phyloP scores from a whole-genome alignment of 2,888 invertebrate genomes.

The Eumerus sabulonum region DNA sequence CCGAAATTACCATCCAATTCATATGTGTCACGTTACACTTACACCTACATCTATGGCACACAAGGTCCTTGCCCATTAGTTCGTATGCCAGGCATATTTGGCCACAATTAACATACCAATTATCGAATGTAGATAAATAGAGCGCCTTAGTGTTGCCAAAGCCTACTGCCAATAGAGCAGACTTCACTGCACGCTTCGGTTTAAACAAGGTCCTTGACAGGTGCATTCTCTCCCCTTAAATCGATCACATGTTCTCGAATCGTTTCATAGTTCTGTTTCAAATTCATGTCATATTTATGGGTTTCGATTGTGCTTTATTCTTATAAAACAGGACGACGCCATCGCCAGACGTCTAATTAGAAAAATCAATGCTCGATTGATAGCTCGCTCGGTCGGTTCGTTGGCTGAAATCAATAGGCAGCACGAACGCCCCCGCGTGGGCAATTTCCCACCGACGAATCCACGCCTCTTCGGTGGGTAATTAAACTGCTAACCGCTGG shows the following conservation, averaged over 20 bases:
- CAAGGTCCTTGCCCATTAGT: conserved; percentile 3
- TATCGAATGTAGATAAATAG: conserved; percentile 9
- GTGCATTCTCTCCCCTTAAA: background rate
- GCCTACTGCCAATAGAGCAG: background rate
- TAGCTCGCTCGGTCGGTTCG: background rate
- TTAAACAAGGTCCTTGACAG: too few relatives aligned
- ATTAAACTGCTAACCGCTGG: too few relatives aligned
- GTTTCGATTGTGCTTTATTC: conserved; percentile 8
- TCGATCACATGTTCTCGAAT: conserved; percentile 52
- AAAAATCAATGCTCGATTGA: conserved; percentile 21
- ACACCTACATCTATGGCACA: background rate
- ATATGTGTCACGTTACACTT: conserved; percentile 3
- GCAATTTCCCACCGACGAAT: background rate
- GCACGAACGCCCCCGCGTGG: background rate
- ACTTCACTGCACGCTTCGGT: too few relatives aligned
- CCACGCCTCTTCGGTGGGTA: too few relatives aligned
- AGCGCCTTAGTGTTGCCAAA: conserved; percentile 12
- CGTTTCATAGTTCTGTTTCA: conserved; percentile 25
- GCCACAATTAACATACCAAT: conserved; percentile 41
- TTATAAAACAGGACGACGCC: background rate
- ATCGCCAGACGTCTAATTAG: background rate
- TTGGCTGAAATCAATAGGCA: conserved; percentile 1
- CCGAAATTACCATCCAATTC: conserved; percentile 17
- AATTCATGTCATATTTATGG: conserved; percentile 4
- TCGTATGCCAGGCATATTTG: conserved; percentile 22